phyloP scores from a whole-genome alignment of 2,888 invertebrate genomes.

The Cylloceria caligata region DNA sequence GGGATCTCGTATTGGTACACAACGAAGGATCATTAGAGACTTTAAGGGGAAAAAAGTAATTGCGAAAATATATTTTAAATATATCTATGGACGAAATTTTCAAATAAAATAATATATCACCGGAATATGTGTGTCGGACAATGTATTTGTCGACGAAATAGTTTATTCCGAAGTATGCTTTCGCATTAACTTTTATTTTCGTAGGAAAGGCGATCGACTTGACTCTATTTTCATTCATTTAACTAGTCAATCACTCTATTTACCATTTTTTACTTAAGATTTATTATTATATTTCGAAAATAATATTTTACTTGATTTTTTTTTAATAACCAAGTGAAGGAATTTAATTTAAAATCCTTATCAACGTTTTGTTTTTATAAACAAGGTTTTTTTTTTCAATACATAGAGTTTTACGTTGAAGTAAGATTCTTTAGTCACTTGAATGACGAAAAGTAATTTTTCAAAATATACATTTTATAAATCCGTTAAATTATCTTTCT shows the following conservation, averaged over 20 bases:
- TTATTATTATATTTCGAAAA: not conserved
- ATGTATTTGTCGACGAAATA: not conserved
- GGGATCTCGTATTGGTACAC: no score
- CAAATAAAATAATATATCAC: no score
- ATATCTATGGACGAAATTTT: no score
- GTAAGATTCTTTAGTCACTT: no score
- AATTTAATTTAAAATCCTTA: not conserved
- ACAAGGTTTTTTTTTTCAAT: not conserved
- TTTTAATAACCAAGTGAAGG: not conserved
- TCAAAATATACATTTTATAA: not conserved
- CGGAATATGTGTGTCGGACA: not conserved
- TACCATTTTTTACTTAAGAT: not conserved
- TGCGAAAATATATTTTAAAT: no score
- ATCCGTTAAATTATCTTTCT: no score
- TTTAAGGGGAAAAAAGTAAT: no score
- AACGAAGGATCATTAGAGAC: no score
- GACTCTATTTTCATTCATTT: not conserved
- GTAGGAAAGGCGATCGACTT: conserved; percentile 5
- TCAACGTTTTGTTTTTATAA: not conserved
- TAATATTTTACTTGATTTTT: not conserved
- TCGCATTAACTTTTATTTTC: not conserved
- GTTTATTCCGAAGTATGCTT: not conserved
- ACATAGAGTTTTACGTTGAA: no score
- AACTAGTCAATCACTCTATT: not conserved
- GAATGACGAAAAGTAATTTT: no score